Conservation (phyloP, 1,140 invertebrate genomes). For the Drosophila micromelanica region DNA sequence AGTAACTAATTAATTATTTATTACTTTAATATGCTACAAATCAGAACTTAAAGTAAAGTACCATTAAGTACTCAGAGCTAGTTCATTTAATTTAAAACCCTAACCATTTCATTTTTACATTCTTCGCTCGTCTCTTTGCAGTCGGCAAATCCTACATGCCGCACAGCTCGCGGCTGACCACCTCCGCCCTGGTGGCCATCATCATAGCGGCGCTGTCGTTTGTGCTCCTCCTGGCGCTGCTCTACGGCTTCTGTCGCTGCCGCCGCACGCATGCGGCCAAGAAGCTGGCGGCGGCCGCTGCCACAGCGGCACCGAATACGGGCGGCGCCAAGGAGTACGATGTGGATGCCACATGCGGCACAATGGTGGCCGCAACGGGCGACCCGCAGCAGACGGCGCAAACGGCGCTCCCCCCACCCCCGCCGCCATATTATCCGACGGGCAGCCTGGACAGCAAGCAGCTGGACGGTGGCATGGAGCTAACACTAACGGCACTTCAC, state of each 20-base stretch:
- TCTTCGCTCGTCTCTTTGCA: conserved; percentile 15
- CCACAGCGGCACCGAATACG: not conserved
- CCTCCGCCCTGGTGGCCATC: conserved; percentile 77
- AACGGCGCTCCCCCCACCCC: conserved; percentile 47
- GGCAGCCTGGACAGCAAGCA: conserved; percentile 78
- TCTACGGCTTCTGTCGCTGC: conserved; percentile 75
- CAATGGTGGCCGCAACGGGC: conserved; percentile 48
- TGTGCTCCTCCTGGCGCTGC: conserved; percentile 59
- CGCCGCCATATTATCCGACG: conserved; percentile 77
- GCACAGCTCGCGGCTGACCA: conserved; percentile 65
- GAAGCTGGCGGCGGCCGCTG: conserved; percentile 51
- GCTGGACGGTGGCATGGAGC: conserved; percentile 68
- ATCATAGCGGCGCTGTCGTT: conserved; percentile 70
- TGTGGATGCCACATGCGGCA: conserved; percentile 65
- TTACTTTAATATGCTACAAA: not conserved
- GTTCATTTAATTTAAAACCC: conserved; percentile 5
- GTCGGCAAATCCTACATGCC: conserved; percentile 80
- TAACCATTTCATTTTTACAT: not conserved
- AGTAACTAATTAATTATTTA: not conserved
- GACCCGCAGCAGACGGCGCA: conserved; percentile 29
- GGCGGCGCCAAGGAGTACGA: conserved; percentile 69
- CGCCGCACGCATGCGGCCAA: conserved; percentile 66
- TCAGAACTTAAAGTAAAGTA: not conserved
- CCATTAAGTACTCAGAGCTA: not conserved
- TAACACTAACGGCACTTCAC: conserved; percentile 74